Evolutionary conservation across 2,888 invertebrate genomes (phyloP), one percentile per base, ranked within the genome.

Genomic region (Epiperipatus broadwayi): DNA sequence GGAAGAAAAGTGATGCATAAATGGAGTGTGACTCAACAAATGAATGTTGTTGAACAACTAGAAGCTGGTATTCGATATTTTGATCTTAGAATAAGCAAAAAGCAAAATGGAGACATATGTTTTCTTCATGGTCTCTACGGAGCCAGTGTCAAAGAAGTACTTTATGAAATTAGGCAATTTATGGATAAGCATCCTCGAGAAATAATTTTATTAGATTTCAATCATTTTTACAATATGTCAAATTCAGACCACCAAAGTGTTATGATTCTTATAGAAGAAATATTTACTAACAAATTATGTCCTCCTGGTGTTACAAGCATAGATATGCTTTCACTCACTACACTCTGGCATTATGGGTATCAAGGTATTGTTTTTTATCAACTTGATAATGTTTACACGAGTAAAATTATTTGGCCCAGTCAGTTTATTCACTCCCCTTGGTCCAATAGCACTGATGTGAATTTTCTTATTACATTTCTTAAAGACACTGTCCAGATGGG

Each of bases 51-150:
- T 40, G 66, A 76, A 46, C 87, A 87, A 63, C 67, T 87, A 16
- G 64, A 68, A 39, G 62, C 70, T 47, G 85, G 85, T 46, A 74
- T 85, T 50, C 69, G 83, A 46, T 83, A 78, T 55, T 73, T 85
- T 47, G 85, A 87, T 57, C 57, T 85, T 39, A 68, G 85, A 44
- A 61, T 83, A 19, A 72, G 77, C n/a, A 71, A 69, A n/a, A 74
- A 70, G 55, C n/a, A n/a, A n/a, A 65, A 55, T 38, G 64, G 60
- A 5, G 59, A 66, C 2, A 64, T 78, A 41, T 78, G 70, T 53
- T 75, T 81, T 49, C 72, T 79, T 0, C 85, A 87, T 54, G 81
- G 78, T 0, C 57, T 84, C 7, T 84, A 75, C 54, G 77, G 79
- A 0, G 67, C 67, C 43, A 70, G 73, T 50, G 70, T 83, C 25